Conservation (phyloP, 1,140 invertebrate genomes). For the Oreohelix idahoensis region DNA sequence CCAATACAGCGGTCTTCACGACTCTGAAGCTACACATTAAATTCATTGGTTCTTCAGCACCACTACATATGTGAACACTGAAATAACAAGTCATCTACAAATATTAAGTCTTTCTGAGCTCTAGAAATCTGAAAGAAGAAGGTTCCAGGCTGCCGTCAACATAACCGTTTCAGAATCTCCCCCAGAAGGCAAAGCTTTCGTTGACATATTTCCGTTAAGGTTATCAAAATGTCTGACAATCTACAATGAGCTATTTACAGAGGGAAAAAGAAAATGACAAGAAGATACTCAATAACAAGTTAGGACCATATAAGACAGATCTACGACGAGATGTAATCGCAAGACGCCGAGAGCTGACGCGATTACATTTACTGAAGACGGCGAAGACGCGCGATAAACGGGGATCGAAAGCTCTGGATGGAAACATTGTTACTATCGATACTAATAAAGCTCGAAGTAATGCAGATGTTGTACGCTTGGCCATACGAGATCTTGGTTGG, state of each 20-base stretch:
- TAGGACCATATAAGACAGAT: constrained; percentile 33
- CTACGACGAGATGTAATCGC: constrained; percentile 17
- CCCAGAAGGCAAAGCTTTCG: no score
- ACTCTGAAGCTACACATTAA: no score
- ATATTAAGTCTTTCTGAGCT: no score
- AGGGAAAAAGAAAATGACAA: neutral
- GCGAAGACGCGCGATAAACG: constrained; percentile 9
- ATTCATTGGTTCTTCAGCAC: no score
- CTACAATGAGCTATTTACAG: neutral
- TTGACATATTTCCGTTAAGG: neutral
- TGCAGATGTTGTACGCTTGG: constrained; percentile 66
- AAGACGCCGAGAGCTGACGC: constrained; percentile 2
- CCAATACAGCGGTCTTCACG: no score
- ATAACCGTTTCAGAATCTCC: no score
- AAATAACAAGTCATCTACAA: no score
- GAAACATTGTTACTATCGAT: constrained; percentile 66
- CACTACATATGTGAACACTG: no score
- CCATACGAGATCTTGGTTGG: constrained; percentile 68
- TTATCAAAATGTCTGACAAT: neutral
- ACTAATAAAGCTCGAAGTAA: constrained; percentile 69
- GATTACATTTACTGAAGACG: neutral
- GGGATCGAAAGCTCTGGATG: constrained; percentile 33
- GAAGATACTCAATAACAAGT: neutral
- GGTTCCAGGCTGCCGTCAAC: no score
- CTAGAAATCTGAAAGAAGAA: no score